A percentile compares a stretch with the other conserved stretches of the same genome.
These are phyloP conservation scores for Heterocephalus glaber DNA, from an alignment of 2,113 vertebrate species.

Conservation along the genomic window DNA sequence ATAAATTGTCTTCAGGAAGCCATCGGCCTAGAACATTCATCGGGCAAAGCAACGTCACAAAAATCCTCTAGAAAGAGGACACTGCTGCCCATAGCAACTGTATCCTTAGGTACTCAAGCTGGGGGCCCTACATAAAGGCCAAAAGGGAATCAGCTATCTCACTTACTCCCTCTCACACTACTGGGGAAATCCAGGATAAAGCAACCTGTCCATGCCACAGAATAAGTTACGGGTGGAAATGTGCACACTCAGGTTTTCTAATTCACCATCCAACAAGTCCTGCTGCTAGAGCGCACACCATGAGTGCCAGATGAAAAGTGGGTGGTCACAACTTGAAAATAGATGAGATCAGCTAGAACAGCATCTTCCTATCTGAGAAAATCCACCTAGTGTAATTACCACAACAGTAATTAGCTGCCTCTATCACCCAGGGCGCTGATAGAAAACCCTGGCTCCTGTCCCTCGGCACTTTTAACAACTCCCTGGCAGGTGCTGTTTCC, in stretches of 20 bases:
- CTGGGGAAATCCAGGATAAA: background rate
- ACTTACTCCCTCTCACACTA: background rate
- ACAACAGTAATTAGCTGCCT: slow-evolving; percentile 61
- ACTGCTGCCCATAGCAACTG: background rate
- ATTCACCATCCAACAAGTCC: background rate
- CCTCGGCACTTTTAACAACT: background rate
- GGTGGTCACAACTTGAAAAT: slow-evolving; percentile 36
- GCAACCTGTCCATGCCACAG: background rate
- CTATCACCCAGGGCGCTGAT: slow-evolving; percentile 16
- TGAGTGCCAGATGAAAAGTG: slow-evolving; percentile 25
- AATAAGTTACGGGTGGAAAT: background rate
- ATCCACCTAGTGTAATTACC: slow-evolving; percentile 46
- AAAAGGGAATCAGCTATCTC: background rate
- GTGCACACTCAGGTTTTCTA: background rate
- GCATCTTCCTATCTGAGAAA: slow-evolving; percentile 36
- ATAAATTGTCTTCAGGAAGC: background rate
- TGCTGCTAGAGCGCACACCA: background rate
- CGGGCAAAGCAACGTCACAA: background rate
- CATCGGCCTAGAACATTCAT: background rate
- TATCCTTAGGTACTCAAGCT: background rate
- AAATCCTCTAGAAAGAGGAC: background rate
- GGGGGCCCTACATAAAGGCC: background rate
- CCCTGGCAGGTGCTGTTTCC: slow-evolving; percentile 38
- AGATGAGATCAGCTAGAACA: background rate
- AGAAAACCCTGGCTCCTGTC: slow-evolving; percentile 57